Evolutionary conservation across 1,140 invertebrate species (phyloP).

Genomic region (Drosophila ogumai): DNA sequence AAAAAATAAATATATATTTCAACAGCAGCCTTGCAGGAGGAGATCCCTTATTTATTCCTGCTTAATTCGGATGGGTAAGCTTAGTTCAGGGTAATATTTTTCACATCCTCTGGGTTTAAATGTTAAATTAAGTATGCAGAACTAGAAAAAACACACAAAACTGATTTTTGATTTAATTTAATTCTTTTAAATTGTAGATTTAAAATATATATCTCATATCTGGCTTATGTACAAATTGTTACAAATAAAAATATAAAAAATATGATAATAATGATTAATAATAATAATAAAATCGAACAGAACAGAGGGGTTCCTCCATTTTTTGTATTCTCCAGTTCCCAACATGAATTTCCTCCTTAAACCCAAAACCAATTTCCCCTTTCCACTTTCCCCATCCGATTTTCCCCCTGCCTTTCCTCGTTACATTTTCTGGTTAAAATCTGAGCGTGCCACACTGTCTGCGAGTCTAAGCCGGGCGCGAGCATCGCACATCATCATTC

Average conservation of each 20-base stretch:
- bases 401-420: no score
- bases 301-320: background rate
- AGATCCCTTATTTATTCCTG: background rate
- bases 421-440: conserved; percentile 30
- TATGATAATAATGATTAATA: no score
- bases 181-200: no score
- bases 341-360: conserved; percentile 2
- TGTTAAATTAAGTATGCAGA: no score
- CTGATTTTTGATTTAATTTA: no score
- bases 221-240: no score
- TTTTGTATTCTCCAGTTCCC: background rate
- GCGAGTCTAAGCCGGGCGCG: conserved; percentile 29
- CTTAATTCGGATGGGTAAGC: background rate
- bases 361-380: background rate
- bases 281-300: no score
- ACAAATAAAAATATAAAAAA: no score
- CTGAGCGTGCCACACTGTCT: conserved; percentile 20
- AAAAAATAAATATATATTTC: background rate
- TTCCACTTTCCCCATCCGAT: no score
- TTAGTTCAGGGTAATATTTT: background rate
- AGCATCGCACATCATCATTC: conserved; percentile 39
- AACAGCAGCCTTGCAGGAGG: background rate
- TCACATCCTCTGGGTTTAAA: no score
- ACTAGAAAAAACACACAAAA: no score
- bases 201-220: no score